These are phyloP conservation scores for Oncopodura yosiiana DNA, from an alignment of 1,140 invertebrate species.

Conservation along the genomic window DNA sequence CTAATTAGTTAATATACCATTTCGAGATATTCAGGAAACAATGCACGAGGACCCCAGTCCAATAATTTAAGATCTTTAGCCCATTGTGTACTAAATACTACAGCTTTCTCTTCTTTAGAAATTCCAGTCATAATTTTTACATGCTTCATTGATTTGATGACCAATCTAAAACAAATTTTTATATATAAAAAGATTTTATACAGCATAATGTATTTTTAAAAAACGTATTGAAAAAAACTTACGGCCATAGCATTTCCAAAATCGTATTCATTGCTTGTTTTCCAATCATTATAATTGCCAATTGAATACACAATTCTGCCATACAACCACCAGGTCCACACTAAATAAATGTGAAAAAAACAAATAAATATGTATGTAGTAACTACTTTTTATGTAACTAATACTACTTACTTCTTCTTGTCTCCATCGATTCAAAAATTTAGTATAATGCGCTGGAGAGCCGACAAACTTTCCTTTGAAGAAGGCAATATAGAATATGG, in stretches of 20 bases:
- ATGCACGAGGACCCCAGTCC: conserved; percentile 64
- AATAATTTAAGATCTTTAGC: conserved; percentile 82
- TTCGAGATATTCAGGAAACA: conserved; percentile 51
- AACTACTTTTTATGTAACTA: neutral
- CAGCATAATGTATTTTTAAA: neutral
- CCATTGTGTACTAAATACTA: conserved; percentile 56
- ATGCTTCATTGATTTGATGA: conserved; percentile 62
- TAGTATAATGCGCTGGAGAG: conserved; percentile 65
- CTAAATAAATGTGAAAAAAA: conserved; percentile 37
- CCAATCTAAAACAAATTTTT: conserved; percentile 39
- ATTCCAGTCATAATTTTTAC: conserved; percentile 49
- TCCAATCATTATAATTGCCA: conserved; percentile 60
- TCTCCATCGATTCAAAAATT: conserved; percentile 60
- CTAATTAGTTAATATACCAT: conserved; percentile 36
- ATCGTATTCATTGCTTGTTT: conserved; percentile 56
- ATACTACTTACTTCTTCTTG: conserved; percentile 64
- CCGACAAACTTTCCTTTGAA: conserved; percentile 91
- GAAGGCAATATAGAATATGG: conserved; percentile 97
- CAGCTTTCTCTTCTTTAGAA: conserved; percentile 38
- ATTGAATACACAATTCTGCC: conserved; percentile 55
- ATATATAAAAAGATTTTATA: neutral
- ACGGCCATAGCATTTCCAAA: conserved; percentile 52
- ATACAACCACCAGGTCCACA: conserved; percentile 57
- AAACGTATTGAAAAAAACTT: conserved; percentile 35
- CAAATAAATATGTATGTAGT: neutral